Conservation (phyloP, 2,888 invertebrate species). For the Galerucella nymphaeae region DNA sequence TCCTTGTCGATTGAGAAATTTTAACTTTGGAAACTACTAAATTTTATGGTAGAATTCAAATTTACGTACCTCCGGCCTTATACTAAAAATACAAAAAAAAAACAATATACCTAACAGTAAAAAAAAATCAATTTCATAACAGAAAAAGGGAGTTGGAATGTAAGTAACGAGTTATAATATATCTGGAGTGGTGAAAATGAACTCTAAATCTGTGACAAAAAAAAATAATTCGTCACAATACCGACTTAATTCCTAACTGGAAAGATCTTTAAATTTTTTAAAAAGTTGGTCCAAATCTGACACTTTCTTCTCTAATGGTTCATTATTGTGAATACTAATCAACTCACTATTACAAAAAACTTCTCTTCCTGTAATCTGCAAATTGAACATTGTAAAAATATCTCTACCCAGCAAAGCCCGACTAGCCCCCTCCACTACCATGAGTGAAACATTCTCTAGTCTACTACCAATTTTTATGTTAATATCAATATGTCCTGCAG, state of each 20-base stretch:
- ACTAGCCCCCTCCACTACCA: conserved; percentile 32
- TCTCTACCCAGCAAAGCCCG: conserved; percentile 24
- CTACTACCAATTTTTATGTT: conserved; percentile 17
- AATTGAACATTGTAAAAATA: conserved; percentile 18
- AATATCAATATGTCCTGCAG: conserved; percentile 27
- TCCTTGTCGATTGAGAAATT: no score
- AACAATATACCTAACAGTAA: no score
- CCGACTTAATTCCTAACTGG: background rate
- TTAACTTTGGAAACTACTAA: no score
- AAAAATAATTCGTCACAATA: no score
- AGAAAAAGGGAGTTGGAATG: no score
- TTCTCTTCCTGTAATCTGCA: background rate
- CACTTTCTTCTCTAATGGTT: background rate
- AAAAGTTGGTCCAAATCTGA: background rate
- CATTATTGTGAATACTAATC: conserved; percentile 1
- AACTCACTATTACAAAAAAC: background rate
- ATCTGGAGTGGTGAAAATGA: no score
- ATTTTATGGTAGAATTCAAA: no score
- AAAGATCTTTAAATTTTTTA: background rate
- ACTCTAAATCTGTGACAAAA: no score
- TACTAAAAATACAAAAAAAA: no score
- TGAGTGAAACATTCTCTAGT: conserved; percentile 1
- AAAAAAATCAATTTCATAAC: no score
- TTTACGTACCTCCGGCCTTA: no score
- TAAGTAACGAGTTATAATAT: no score